Conservation (phyloP, 2,797 vertebrate species). For the Myotis myotis region DNA sequence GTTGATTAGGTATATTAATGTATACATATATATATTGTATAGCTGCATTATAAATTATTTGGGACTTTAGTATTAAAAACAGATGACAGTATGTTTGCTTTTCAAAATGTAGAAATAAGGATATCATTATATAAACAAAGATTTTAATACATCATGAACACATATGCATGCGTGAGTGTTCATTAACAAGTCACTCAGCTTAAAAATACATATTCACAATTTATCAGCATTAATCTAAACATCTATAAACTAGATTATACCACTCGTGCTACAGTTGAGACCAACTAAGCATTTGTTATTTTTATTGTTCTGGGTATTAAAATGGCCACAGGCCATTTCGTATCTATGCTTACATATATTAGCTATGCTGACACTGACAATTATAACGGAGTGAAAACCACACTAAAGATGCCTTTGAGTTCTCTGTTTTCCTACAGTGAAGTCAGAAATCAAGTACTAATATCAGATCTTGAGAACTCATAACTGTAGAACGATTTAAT, state of each 20-base stretch:
- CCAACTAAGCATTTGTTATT: slow-evolving; percentile 66
- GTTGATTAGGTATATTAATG: slow-evolving; percentile 67
- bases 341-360: slow-evolving; percentile 13
- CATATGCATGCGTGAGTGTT: neutral
- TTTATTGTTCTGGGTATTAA: slow-evolving; percentile 56
- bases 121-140: neutral
- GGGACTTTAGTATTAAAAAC: slow-evolving; percentile 79
- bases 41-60: slow-evolving; percentile 77
- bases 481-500: neutral
- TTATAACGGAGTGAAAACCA: slow-evolving; percentile 46
- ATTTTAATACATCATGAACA: neutral
- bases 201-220: slow-evolving; percentile 66
- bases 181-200: slow-evolving; percentile 66
- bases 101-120: slow-evolving; percentile 53
- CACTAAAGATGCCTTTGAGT: slow-evolving; percentile 53
- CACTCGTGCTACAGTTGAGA: slow-evolving; percentile 18
- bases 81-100: slow-evolving; percentile 75
- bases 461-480: slow-evolving; percentile 26
- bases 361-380: slow-evolving; percentile 44
- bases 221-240: slow-evolving; percentile 64
- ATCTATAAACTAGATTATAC: slow-evolving; percentile 45
- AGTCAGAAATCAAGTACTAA: slow-evolving; percentile 65
- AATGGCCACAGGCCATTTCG: slow-evolving; percentile 32
- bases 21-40: slow-evolving; percentile 69
- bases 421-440: slow-evolving; percentile 65